phyloP scores from a whole-genome alignment of 2,797 vertebrate species.

The Centropyge bicolor region DNA sequence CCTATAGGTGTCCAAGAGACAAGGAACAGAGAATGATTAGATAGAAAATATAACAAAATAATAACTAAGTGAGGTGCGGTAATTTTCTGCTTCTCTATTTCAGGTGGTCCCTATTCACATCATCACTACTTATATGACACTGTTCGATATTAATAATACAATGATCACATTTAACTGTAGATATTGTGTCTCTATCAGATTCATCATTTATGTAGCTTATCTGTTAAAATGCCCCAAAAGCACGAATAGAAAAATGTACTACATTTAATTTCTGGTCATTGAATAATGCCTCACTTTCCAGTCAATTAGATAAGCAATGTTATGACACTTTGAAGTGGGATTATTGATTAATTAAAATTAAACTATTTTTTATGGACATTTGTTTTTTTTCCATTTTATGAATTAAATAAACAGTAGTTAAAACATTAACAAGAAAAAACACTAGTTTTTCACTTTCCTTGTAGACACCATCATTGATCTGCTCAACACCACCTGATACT shows the following conservation, averaged over 20 bases:
- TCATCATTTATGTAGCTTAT: not conserved
- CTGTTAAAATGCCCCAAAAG: too few species aligned
- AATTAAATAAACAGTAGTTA: not conserved
- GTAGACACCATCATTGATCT: not conserved
- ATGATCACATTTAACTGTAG: too few species aligned
- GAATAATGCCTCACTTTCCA: not conserved
- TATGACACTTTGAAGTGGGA: not conserved
- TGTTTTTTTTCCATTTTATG: not conserved
- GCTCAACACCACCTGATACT: slow-evolving; percentile 26
- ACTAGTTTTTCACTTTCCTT: not conserved
- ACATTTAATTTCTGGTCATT: not conserved
- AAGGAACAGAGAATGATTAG: too few species aligned
- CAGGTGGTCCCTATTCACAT: too few species aligned
- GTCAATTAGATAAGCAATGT: not conserved
- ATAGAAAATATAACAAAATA: too few species aligned
- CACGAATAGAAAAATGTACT: not conserved
- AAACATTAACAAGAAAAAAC: not conserved
- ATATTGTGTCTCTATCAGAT: too few species aligned
- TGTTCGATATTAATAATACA: too few species aligned
- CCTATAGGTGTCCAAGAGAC: too few species aligned
- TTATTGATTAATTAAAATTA: too few species aligned
- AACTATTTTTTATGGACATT: not conserved
- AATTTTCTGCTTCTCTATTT: too few species aligned
- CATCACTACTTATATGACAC: too few species aligned
- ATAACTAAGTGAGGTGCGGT: too few species aligned